phyloP scores from a whole-genome alignment of 2,888 invertebrate species.

The Harpalus rubripes region DNA sequence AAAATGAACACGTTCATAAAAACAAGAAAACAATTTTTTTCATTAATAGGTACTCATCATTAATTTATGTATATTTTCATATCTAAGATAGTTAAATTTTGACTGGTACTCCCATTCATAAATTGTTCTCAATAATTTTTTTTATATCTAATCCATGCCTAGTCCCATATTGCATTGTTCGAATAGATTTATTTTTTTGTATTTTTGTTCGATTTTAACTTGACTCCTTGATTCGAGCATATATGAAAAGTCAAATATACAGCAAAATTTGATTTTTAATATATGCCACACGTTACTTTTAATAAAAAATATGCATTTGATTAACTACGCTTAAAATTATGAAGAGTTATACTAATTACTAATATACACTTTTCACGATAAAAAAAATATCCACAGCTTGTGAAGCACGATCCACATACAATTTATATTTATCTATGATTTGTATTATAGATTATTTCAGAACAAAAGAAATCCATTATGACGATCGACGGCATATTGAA shows the following conservation, averaged over 20 bases:
- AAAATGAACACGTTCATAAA: too few species aligned
- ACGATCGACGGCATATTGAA: too few species aligned
- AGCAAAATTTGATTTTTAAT: slow-evolving; percentile 39
- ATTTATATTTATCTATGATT: slow-evolving; percentile 53
- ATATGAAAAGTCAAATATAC: slow-evolving; percentile 31
- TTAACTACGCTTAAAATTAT: slow-evolving; percentile 60
- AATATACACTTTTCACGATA: slow-evolving; percentile 64
- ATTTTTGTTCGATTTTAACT: slow-evolving; percentile 3
- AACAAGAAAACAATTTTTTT: too few species aligned
- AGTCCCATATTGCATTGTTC: slow-evolving; percentile 10
- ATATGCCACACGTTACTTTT: slow-evolving; percentile 37
- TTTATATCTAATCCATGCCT: background rate
- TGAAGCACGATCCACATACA: slow-evolving; percentile 65
- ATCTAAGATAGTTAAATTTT: background rate
- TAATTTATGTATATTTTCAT: too few species aligned
- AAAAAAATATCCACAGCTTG: slow-evolving; percentile 67
- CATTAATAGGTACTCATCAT: too few species aligned
- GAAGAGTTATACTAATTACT: slow-evolving; percentile 56
- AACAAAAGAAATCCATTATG: too few species aligned
- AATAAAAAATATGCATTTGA: slow-evolving; percentile 55
- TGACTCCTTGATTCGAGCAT: slow-evolving; percentile 12
- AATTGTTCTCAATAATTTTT: background rate
- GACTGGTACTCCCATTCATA: background rate
- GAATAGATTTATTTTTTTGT: background rate
- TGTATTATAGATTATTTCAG: slow-evolving; percentile 12